phyloP scores from a whole-genome alignment of 1,140 invertebrate species.

The Lepidurus apus region DNA sequence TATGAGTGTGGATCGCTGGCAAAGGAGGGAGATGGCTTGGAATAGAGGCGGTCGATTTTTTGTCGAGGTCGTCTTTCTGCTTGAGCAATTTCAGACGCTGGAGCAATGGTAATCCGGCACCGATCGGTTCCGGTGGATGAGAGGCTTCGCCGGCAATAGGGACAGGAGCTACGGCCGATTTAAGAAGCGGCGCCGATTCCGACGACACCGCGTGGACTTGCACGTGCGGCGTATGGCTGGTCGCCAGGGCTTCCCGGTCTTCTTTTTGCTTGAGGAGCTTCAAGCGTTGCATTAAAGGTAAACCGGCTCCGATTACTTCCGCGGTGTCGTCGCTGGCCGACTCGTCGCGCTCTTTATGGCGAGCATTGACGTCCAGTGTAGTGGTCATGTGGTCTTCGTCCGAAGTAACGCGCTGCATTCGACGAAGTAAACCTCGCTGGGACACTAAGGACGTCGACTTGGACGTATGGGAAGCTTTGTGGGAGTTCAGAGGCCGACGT shows the following conservation, averaged over 20 bases:
- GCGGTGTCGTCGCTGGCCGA: neutral
- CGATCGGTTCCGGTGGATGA: slow-evolving; percentile 56
- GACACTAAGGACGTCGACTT: neutral
- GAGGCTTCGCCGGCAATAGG: neutral
- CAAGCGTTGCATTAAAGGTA: slow-evolving; percentile 71
- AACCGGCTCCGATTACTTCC: slow-evolving; percentile 65
- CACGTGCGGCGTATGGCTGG: neutral
- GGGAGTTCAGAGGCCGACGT: neutral
- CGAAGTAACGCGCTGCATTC: slow-evolving; percentile 63
- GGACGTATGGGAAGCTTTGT: neutral
- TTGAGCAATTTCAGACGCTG: slow-evolving; percentile 71
- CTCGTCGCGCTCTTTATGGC: neutral
- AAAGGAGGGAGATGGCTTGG: neutral
- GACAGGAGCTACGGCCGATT: neutral
- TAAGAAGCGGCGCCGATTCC: neutral
- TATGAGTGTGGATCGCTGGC: neutral
- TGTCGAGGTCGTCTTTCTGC: slow-evolving; percentile 66
- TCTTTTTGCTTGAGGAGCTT: slow-evolving; percentile 72
- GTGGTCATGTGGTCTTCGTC: slow-evolving; percentile 51
- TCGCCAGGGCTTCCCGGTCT: slow-evolving; percentile 24
- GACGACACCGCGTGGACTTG: slow-evolving; percentile 7
- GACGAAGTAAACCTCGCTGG: slow-evolving; percentile 40
- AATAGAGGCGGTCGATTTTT: neutral
- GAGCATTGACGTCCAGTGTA: neutral
- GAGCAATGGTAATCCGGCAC: slow-evolving; percentile 68